Base-by-base conservation (phyloP, 2,888 invertebrate genomes). In the Chaetogeoica ovagalla region DNA sequence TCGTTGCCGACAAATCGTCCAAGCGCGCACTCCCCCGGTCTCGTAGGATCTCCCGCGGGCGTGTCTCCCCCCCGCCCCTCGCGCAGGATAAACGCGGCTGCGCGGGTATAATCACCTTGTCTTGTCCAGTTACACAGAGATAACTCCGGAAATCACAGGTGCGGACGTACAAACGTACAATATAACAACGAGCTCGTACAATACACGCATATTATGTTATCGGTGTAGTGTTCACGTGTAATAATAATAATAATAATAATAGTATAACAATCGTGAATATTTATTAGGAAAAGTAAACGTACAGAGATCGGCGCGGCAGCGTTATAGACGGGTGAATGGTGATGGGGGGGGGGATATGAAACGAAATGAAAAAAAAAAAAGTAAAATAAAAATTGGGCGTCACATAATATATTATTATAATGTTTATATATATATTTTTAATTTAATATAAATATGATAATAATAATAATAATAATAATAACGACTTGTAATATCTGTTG, bases 231-330 rank as follows among this genome's bases (percentile, higher is more conserved):
- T 68, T 57, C 75, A 68, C 74, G 74, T 57, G 66, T 76, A 68
- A 68, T 68, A 74, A 74, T 55, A 74, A 74, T 21, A 62, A 63
- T 52, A 73, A 62, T 23, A 30, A 30, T 30, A 30, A 30, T 55
- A 23, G 39, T 60, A 55, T 79, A 71, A 79, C 79, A 71, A 79
- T 79, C 70, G 79, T 79, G 79, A 79, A 79, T 71, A 71, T 71
- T 79, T 79, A 71, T 79, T 71, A 71, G 63, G 63, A 70, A 23
- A 55, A 79, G 21, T 9, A 60, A 21, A 30, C 37, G n/a, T 19
- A 76, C 13, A 66, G 9, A 66, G 9, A 57, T 19, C 21, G 66
- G n/a, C 7, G 65, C 13, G 39, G 65, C 74, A 39, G 13, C 11
- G 60, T 21, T 37, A 43, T 7, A 19, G 43, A 17, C 39, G 37